Conservation (phyloP, 2,797 vertebrate species). For the Alfaro cultratus region DNA sequence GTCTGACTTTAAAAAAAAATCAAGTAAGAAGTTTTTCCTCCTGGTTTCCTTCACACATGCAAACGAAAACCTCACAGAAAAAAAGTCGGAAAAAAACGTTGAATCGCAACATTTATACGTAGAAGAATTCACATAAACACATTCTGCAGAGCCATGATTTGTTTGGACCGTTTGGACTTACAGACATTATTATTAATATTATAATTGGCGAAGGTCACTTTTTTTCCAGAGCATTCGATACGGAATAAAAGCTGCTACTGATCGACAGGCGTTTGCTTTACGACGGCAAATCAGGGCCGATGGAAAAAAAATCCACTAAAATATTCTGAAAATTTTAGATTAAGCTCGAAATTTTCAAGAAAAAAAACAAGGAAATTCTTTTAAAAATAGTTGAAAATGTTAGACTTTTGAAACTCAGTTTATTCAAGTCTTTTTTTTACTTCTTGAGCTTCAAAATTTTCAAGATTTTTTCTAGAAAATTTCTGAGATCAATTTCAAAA, state of each 20-base stretch:
- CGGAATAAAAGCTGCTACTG: constrained; percentile 56
- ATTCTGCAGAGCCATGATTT: constrained; percentile 53
- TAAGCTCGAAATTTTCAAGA: too few species aligned
- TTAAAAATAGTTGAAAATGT: too few species aligned
- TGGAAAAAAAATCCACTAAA: too few species aligned
- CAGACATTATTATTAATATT: constrained; percentile 54
- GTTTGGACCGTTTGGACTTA: constrained; percentile 38
- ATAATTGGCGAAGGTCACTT: constrained; percentile 77
- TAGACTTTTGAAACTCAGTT: too few species aligned
- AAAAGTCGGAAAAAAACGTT: constrained; percentile 8
- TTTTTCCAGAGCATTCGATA: constrained; percentile 53
- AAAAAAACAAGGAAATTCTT: too few species aligned
- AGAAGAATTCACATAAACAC: constrained; percentile 41
- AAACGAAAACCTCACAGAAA: constrained; percentile 3
- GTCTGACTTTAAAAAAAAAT: constrained; percentile 42
- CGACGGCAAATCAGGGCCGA: too few species aligned
- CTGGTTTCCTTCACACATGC: constrained; percentile 35
- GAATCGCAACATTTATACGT: background rate
- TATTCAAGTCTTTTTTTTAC: too few species aligned
- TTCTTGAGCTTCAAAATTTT: too few species aligned
- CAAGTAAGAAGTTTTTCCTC: constrained; percentile 2
- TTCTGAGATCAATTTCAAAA: too few species aligned
- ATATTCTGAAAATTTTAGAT: too few species aligned
- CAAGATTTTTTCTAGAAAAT: too few species aligned
- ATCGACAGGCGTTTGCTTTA: constrained; percentile 21